phyloP scores from a whole-genome alignment of 2,113 vertebrate species.

The Hiodon tergisus region DNA sequence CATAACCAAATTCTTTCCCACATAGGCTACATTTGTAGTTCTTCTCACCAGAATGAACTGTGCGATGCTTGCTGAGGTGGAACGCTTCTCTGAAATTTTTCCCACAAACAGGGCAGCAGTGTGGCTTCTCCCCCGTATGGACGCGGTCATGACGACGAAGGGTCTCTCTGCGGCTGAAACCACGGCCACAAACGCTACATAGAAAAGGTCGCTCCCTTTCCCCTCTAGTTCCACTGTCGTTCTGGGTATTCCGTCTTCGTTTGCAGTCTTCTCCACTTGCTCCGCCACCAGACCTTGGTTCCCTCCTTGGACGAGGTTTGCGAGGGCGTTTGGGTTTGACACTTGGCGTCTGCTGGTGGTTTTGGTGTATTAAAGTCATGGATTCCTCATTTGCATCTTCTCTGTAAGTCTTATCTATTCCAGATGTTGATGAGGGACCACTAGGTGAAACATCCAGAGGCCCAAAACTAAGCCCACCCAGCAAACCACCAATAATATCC shows the following conservation, averaged over 20 bases:
- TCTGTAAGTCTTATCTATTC: conserved; percentile 20
- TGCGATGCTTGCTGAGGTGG: conserved; percentile 68
- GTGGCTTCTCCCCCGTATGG: conserved; percentile 60
- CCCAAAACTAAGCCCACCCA: conserved; percentile 65
- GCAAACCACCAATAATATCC: conserved; percentile 65
- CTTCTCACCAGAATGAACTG: conserved; percentile 67
- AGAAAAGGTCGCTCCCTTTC: conserved; percentile 75
- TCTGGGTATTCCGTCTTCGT: conserved; percentile 49
- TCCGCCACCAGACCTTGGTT: conserved; percentile 37
- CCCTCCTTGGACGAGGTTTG: conserved; percentile 63
- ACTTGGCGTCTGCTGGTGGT: conserved; percentile 46
- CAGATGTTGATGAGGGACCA: conserved; percentile 53
- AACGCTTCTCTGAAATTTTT: conserved; percentile 70
- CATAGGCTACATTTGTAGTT: conserved; percentile 71
- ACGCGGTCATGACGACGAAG: conserved; percentile 60
- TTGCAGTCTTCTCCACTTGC: conserved; percentile 44
- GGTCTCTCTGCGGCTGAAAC: conserved; percentile 57
- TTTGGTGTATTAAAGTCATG: conserved; percentile 60
- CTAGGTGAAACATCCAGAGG: conserved; percentile 39
- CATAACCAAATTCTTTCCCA: conserved; percentile 70
- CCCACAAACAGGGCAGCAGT: conserved; percentile 65
- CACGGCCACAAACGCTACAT: conserved; percentile 75
- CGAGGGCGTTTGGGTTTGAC: conserved; percentile 55
- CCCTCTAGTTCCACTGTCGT: conserved; percentile 33
- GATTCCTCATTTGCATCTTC: conserved; percentile 37